Evolutionary conservation across 2,888 invertebrate genomes (phyloP).

Genomic region (Eurytoma californica): DNA sequence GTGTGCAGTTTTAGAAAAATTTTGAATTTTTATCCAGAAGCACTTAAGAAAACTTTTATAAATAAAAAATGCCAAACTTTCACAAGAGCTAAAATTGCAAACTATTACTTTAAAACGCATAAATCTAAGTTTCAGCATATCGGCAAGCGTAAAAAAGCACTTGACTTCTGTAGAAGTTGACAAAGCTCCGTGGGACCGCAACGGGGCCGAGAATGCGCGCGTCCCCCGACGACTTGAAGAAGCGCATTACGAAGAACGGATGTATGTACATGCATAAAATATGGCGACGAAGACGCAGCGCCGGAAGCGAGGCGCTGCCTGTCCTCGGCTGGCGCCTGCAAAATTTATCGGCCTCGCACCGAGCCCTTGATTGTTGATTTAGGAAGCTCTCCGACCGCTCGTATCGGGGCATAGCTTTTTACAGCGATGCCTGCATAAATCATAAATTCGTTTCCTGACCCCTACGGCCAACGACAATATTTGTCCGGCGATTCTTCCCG

Average conservation of each 20-base stretch:
- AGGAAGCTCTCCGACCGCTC: constrained; percentile 6
- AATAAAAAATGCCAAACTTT: too few species aligned
- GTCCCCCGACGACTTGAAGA: constrained; percentile 21
- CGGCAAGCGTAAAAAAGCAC: background rate
- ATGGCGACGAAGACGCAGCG: constrained; percentile 5
- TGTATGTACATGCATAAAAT: constrained; percentile 49
- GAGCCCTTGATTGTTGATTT: constrained; percentile 53
- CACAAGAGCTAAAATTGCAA: too few species aligned
- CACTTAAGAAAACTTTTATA: too few species aligned
- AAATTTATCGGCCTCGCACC: constrained; percentile 46
- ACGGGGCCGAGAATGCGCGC: background rate
- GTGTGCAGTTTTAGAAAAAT: too few species aligned
- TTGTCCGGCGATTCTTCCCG: background rate
- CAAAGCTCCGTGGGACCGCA: too few species aligned
- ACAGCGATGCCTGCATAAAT: constrained; percentile 34
- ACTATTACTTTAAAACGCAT: background rate
- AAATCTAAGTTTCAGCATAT: background rate
- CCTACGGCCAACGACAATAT: background rate
- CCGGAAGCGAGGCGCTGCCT: background rate
- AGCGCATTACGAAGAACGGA: constrained; percentile 38
- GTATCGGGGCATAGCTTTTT: constrained; percentile 11
- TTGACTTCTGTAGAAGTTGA: background rate
- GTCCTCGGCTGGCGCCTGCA: constrained; percentile 30
- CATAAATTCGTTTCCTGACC: constrained; percentile 23
- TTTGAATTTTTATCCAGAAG: too few species aligned